Evolutionary conservation across 1,140 invertebrate genomes (phyloP), one percentile per base, ranked within the genome.

Genomic region (Ips typographus): DNA sequence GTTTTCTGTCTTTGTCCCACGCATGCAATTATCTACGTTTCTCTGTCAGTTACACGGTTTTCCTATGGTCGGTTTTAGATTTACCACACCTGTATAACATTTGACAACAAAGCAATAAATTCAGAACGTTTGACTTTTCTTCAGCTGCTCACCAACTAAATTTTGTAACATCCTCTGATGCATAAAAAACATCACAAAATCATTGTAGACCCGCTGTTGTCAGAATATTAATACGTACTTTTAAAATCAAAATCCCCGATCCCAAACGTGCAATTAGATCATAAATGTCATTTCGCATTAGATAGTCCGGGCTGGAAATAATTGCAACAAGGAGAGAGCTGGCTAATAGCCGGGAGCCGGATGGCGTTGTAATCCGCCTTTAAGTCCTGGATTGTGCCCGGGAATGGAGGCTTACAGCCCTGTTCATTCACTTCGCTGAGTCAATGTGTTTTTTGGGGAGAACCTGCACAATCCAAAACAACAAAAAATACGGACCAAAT

Each of bases 271-370:
- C 53, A 65, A 49, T 62, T 41, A 61, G 70, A 40, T 65, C 59
- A 68, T 71, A 66, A 71, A 71, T 59, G 70, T 71, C 70, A 68
- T 40, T 67, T 67, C 40, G 52, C 42, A 53, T 71, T 53, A 59
- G 39, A 37, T 44, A 37, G 57, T 47, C 22, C n/a, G 59, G 49
- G 41, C 49, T 8, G 58, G 47, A 60, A 71, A 71, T 71, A 67
- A 71, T 66, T 49, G 52, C 65, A 56, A 40, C 66, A 59, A 22
- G 22, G 22, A 22, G 22, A 59, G 66, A 68, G 66, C 59, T 22
- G 59, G 65, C 60, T 67, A 66, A 68, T 71, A 68, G 70, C 65
- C 63, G 5, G 41, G 61, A 63, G 70, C 59, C 41, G 65, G 59
- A 61, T 67, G 58, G 51, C 49, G n/a, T 39, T 62, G 47, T 66